Percentiles rank a stretch among this genome's conserved stretches.
phyloP scores from a whole-genome alignment of 2,888 invertebrate genomes.

The Limnephilus marmoratus region DNA sequence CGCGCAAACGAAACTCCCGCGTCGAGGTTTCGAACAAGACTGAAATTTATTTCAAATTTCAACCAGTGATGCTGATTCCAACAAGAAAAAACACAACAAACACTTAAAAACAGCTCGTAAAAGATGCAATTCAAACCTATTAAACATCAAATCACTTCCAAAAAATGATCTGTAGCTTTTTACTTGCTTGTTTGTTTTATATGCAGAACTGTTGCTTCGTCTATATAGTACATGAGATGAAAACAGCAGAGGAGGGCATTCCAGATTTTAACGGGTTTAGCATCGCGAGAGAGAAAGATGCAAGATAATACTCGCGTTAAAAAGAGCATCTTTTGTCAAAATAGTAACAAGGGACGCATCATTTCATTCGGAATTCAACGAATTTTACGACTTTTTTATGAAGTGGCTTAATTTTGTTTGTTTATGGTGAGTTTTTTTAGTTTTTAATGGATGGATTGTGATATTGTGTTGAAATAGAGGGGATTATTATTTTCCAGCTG shows the following conservation, averaged over 20 bases:
- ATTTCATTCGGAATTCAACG: background rate
- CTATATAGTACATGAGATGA: slow-evolving; percentile 24
- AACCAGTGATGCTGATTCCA: background rate
- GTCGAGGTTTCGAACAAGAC: slow-evolving; percentile 14
- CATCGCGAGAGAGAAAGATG: slow-evolving; percentile 19
- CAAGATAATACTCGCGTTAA: background rate
- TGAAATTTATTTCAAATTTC: background rate
- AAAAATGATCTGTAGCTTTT: background rate
- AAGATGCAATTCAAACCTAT: background rate
- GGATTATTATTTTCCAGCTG: slow-evolving; percentile 44
- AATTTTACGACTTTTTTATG: background rate
- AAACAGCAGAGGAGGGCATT: slow-evolving; percentile 29
- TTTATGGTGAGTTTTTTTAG: background rate
- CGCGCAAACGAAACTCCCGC: background rate
- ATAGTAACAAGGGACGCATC: background rate
- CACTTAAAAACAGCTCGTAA: background rate
- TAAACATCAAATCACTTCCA: background rate
- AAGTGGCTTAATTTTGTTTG: slow-evolving; percentile 9
- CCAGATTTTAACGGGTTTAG: slow-evolving; percentile 40
- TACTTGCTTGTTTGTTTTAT: background rate
- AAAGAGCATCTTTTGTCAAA: slow-evolving; percentile 15
- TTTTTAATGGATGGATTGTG: slow-evolving; percentile 12
- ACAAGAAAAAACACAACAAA: background rate
- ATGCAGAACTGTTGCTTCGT: background rate
- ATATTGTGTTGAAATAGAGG: slow-evolving; percentile 18